Evolutionary conservation across 92 coral and sea anemone species (phyloP), one percentile per base, ranked within the genome.

Genomic region (Plumapathes pennacea): DNA sequence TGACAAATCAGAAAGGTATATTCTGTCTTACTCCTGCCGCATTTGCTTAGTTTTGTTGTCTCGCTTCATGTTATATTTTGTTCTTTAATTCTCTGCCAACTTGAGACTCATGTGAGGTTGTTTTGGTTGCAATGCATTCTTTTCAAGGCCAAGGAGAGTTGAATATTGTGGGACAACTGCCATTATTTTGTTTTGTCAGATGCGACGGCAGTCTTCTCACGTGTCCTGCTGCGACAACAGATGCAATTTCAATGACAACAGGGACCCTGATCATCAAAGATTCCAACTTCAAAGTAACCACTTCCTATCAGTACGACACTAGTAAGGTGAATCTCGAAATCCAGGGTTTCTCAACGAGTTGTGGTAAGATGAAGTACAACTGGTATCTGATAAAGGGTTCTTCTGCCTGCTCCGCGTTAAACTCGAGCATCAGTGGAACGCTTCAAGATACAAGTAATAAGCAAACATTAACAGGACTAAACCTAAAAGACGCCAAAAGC

Each of bases 131-230:
- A n/a, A n/a, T n/a, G n/a, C 20, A 4, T 10, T 4, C 3, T 12
- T 2, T 40, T 40, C 3, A 40, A 49, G 30, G 29, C 14, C 23
- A 4, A 25, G 23, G n/a, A 19, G 11, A 15, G 7, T 2, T 10
- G 0, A 9, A 14, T 18, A n/a, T 6, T 20, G 21, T 36, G 11
- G 25, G 15, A 2, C 13, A 11, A 34, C 23, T 12, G 32, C 19
- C 3, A 28, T 42, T 4, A 10, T 7, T 24, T 18, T 38, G 27
- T 37, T 9, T 48, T 34, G 27, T 18, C 57, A 94, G 99, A 61
- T 94, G 99, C 31, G 73, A 94, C 54, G 99, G 99, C 28, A 55
- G 37, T 18, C 94, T 80, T 37, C 96, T 96, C 9, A 62, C 99
- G 13, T 94, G 99, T 38, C 96, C 99, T 25, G 83, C 88, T 32